These are phyloP conservation scores for Menidia beryllina DNA, from an alignment of 2,113 vertebrate genomes.

Conservation along the genomic window DNA sequence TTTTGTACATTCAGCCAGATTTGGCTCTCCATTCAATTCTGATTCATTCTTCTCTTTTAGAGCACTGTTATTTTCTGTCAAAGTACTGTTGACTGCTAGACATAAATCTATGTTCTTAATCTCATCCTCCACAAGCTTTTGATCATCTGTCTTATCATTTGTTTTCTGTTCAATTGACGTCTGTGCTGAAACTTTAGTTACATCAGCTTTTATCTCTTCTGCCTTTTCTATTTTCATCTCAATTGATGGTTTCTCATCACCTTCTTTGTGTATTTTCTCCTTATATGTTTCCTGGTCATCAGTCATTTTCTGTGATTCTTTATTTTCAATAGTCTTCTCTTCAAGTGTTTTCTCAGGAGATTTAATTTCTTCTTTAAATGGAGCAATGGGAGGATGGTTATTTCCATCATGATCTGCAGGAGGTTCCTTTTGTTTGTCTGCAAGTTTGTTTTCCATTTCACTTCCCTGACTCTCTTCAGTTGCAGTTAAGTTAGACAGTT, in stretches of 20 bases:
- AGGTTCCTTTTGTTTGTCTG: constrained; percentile 13
- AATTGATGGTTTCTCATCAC: constrained; percentile 10
- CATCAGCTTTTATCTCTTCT: constrained; percentile 39
- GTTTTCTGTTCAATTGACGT: constrained; percentile 25
- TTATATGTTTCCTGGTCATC: neutral
- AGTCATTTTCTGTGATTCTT: constrained; percentile 8
- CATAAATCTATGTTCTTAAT: constrained; percentile 12
- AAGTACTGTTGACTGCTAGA: constrained; percentile 6
- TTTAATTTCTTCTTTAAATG: constrained; percentile 12
- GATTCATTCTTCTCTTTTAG: constrained; percentile 43
- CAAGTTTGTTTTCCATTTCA: constrained; percentile 18
- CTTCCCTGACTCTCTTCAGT: constrained; percentile 17
- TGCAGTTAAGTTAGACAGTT: constrained; percentile 5
- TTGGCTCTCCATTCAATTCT: constrained; percentile 4
- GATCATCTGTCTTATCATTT: constrained; percentile 20
- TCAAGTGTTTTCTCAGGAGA: constrained; percentile 8
- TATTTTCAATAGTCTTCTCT: constrained; percentile 6
- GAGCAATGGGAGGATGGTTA: neutral
- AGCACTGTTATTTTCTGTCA: constrained; percentile 17
- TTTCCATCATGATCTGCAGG: neutral
- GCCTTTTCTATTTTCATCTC: constrained; percentile 20
- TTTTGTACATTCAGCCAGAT: constrained; percentile 12
- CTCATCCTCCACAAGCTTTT: constrained; percentile 19
- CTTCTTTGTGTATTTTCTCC: constrained; percentile 3
- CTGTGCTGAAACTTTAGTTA: constrained; percentile 22